These are phyloP conservation scores for Silurus lanzhouensis DNA, from an alignment of 2,797 vertebrate species.

Conservation along the genomic window DNA sequence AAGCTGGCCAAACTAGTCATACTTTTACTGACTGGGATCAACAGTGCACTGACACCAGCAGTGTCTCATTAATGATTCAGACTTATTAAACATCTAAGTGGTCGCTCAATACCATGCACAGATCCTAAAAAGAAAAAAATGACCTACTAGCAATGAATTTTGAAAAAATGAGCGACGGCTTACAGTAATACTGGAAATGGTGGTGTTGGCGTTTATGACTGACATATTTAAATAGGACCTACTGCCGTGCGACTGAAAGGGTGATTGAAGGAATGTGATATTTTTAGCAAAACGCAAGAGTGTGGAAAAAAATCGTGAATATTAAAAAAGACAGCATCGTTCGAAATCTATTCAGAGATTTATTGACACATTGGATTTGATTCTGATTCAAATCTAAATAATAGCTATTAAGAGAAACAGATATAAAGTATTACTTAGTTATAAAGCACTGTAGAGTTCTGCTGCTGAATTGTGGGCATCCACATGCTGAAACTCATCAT, in stretches of 20 bases:
- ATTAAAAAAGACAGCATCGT: background rate
- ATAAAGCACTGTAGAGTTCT: background rate
- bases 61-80: background rate
- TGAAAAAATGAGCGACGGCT: conserved; percentile 22
- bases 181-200: conserved; percentile 39
- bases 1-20: background rate
- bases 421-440: background rate
- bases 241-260: conserved; percentile 49
- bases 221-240: conserved; percentile 48
- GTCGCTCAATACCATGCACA: conserved; percentile 12
- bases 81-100: background rate
- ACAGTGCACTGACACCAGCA: background rate
- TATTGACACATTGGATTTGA: background rate
- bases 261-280: conserved; percentile 9
- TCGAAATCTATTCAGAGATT: background rate
- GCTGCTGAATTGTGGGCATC: background rate
- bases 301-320: conserved; percentile 9
- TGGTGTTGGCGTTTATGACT: conserved; percentile 62
- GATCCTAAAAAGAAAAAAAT: conserved; percentile 8
- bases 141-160: conserved; percentile 17
- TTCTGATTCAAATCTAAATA: background rate
- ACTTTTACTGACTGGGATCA: background rate
- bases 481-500: background rate
- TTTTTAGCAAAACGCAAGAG: conserved; percentile 17
- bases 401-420: background rate